These are phyloP conservation scores for Acanthurus lineatus DNA, from an alignment of 2,797 vertebrate genomes.

Conservation along the genomic window DNA sequence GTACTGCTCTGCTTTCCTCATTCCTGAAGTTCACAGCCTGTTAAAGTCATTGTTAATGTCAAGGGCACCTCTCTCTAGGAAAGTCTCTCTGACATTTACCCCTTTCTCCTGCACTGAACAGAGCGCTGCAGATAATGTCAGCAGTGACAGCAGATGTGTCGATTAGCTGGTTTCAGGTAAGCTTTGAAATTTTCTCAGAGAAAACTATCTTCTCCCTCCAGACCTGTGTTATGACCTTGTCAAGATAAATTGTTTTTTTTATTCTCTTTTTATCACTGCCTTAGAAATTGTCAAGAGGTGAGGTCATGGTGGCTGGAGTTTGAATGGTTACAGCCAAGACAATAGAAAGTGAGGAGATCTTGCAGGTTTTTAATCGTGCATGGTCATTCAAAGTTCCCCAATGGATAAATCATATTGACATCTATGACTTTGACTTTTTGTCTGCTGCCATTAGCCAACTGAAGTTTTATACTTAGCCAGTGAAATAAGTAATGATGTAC, in stretches of 20 bases:
- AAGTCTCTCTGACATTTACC: constrained; percentile 52
- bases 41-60: constrained; percentile 59
- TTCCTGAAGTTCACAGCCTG: constrained; percentile 48
- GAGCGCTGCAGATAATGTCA: constrained; percentile 45
- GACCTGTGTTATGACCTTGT: constrained; percentile 30
- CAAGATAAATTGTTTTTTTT: constrained; percentile 18
- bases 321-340: not conserved
- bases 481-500: no score
- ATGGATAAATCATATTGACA: not conserved
- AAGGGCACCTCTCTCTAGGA: constrained; percentile 21
- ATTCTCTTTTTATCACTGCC: constrained; percentile 10
- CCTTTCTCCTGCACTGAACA: constrained; percentile 24
- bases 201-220: constrained; percentile 18
- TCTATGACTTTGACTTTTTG: not conserved
- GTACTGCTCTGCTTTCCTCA: constrained; percentile 36
- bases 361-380: not conserved
- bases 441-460: no score
- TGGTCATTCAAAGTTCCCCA: not conserved
- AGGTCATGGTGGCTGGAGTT: not conserved
- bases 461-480: no score
- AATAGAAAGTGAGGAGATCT: constrained; percentile 5
- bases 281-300: constrained; percentile 3
- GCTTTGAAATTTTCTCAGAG: constrained; percentile 6
- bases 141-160: constrained; percentile 37
- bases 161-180: constrained; percentile 43